These are phyloP conservation scores for Lasioglossum calceatum DNA, from an alignment of 2,888 invertebrate genomes.

Conservation along the genomic window DNA sequence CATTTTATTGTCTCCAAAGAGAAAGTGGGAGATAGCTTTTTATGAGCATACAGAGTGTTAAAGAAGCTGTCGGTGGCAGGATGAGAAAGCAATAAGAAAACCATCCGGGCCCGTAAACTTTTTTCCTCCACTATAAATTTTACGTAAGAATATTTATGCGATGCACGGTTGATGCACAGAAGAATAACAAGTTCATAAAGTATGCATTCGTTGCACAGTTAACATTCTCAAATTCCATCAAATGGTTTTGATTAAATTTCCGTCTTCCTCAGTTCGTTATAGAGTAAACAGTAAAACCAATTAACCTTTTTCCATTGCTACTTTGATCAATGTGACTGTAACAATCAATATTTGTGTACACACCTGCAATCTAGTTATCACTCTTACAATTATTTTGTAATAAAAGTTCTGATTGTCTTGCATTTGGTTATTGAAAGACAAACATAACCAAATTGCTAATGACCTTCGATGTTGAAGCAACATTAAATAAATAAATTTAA, in stretches of 20 bases:
- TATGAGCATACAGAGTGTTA: conserved; percentile 8
- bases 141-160: neutral
- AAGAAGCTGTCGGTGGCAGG: neutral
- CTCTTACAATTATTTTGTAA: too few species aligned
- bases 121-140: neutral
- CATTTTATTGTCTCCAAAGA: conserved; percentile 32
- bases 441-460: too few species aligned
- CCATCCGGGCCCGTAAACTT: neutral
- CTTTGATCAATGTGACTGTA: too few species aligned
- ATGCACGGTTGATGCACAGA: neutral
- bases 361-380: too few species aligned
- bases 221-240: neutral
- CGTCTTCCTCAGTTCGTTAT: too few species aligned
- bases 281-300: neutral
- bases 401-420: too few species aligned
- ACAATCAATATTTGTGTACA: too few species aligned
- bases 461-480: too few species aligned
- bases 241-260: too few species aligned
- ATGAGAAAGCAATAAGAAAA: conserved; percentile 8
- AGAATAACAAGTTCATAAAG: neutral
- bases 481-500: too few species aligned
- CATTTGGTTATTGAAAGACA: too few species aligned
- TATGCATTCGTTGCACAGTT: neutral
- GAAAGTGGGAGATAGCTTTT: neutral
- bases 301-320: too few species aligned